Percentiles rank a stretch among this genome's conserved stretches.
phyloP scores from a whole-genome alignment of 2,113 vertebrate species.

The Pipa parva region DNA sequence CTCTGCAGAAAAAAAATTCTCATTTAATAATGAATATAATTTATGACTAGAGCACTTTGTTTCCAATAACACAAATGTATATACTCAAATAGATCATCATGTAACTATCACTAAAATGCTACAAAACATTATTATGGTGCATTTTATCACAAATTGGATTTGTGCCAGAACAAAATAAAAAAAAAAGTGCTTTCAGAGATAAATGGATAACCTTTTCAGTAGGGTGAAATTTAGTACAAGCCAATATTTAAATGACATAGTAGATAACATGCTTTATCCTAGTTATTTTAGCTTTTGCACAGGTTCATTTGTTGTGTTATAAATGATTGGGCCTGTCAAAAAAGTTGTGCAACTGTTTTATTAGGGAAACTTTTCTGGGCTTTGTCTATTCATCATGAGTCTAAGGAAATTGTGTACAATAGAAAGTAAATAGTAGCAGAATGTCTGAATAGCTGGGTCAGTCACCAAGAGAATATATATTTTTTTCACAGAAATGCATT shows the following conservation, averaged over 20 bases:
- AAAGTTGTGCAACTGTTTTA: conserved; percentile 34
- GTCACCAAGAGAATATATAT: conserved; percentile 6
- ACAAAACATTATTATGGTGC: not conserved
- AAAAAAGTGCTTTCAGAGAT: conserved; percentile 22
- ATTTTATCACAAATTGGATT: not conserved
- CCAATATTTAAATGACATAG: conserved; percentile 44
- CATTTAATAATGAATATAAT: too few relatives aligned
- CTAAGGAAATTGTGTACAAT: conserved; percentile 28
- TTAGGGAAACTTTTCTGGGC: conserved; percentile 42
- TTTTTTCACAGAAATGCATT: not conserved
- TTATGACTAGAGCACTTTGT: too few relatives aligned
- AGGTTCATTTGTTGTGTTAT: conserved; percentile 39
- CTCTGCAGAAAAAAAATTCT: too few relatives aligned
- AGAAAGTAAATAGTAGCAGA: conserved; percentile 32
- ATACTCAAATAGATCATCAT: not conserved
- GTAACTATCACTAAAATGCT: not conserved
- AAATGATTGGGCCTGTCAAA: conserved; percentile 46
- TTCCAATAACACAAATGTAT: not conserved
- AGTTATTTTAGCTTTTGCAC: conserved; percentile 43
- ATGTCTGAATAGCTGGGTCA: conserved; percentile 29
- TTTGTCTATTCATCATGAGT: conserved; percentile 42
- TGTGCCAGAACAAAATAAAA: not conserved
- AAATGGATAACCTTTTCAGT: conserved; percentile 44
- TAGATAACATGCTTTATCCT: conserved; percentile 41
- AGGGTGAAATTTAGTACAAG: conserved; percentile 34